Evolutionary conservation across 2,113 vertebrate species (phyloP).

Genomic region (Condylura cristata): DNA sequence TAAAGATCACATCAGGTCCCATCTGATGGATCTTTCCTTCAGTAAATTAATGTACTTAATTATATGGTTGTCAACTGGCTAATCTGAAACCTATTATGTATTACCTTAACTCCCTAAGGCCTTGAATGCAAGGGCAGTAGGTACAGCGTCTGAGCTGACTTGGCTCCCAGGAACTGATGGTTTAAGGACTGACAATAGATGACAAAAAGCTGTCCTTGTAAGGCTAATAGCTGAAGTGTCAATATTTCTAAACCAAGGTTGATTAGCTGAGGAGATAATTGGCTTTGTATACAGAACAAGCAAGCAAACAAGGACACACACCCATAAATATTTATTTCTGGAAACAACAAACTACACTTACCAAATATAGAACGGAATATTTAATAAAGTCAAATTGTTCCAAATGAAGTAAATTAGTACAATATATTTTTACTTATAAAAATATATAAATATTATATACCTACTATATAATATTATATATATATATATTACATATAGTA

Average conservation of each 20-base stretch:
- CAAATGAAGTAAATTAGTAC: conserved; percentile 23
- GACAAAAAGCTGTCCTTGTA: not conserved
- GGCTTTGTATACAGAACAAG: not conserved
- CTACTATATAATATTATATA: too few species aligned
- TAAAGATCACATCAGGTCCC: not conserved
- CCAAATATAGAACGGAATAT: not conserved
- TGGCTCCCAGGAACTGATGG: not conserved
- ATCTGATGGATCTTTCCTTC: not conserved
- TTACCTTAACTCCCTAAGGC: not conserved
- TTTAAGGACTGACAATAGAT: not conserved
- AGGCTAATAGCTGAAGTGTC: too few species aligned
- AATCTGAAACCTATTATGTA: not conserved
- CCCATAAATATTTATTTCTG: not conserved
- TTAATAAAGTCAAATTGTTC: not conserved
- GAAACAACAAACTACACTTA: not conserved
- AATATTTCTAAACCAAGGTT: too few species aligned
- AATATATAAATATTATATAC: too few species aligned
- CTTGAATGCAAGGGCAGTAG: not conserved
- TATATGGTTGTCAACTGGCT: not conserved
- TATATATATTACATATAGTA: too few species aligned
- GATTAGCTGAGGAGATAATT: not conserved
- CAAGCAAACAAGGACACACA: not conserved
- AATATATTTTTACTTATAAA: too few species aligned
- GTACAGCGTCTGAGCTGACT: not conserved
- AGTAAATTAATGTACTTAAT: not conserved